Evolutionary conservation across 2,888 invertebrate species (phyloP).

Genomic region (Campoletis raptor): DNA sequence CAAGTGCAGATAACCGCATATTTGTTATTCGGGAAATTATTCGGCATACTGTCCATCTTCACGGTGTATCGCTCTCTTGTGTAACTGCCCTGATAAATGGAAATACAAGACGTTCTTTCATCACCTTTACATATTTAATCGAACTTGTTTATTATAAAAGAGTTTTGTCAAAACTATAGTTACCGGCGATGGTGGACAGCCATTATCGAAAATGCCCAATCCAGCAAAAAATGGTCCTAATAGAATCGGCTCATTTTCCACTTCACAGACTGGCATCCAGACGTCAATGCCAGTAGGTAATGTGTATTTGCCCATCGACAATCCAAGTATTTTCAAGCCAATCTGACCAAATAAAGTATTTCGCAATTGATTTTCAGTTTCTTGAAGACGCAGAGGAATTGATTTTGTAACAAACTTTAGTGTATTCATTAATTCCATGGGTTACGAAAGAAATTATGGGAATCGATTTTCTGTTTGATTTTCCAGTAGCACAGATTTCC

Average conservation of each 20-base stretch:
- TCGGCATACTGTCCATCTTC: conserved; percentile 46
- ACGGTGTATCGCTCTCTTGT: conserved; percentile 34
- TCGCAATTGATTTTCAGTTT: background rate
- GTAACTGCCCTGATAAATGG: conserved; percentile 64
- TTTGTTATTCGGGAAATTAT: conserved; percentile 64
- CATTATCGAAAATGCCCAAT: conserved; percentile 44
- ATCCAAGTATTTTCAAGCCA: conserved; percentile 45
- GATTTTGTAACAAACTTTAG: background rate
- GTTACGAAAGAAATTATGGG: too few species aligned
- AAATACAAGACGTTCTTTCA: background rate
- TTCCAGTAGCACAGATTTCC: background rate
- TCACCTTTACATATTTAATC: background rate
- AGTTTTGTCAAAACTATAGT: conserved; percentile 19
- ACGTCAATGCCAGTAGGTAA: conserved; percentile 63
- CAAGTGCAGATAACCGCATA: conserved; percentile 32
- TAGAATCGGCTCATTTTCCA: conserved; percentile 67
- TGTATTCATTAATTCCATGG: background rate
- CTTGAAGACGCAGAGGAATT: background rate
- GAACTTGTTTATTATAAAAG: background rate
- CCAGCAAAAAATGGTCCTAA: conserved; percentile 57
- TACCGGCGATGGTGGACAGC: conserved; percentile 67
- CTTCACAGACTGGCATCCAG: conserved; percentile 55
- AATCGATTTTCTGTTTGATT: background rate
- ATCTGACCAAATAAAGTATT: conserved; percentile 43
- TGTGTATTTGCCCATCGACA: conserved; percentile 68